Evolutionary conservation across 1,140 invertebrate genomes (phyloP).

Genomic region (Wiebesia pumilae): DNA sequence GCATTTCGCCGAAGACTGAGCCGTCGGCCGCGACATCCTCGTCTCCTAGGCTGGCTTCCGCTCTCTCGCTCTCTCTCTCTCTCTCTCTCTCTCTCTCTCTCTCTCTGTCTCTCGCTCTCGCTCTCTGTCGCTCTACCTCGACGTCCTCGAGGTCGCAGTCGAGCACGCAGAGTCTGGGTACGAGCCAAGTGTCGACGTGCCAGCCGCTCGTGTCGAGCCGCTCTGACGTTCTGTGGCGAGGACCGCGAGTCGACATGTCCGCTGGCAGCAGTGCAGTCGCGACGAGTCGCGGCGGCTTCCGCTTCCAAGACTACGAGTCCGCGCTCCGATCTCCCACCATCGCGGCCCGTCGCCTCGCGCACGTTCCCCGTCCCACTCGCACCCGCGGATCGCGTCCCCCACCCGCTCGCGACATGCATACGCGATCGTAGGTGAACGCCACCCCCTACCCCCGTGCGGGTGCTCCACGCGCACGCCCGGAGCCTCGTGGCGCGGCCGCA

Average conservation of each 20-base stretch:
- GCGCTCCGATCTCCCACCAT: conserved; percentile 35
- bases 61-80: background rate
- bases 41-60: background rate
- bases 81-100: background rate
- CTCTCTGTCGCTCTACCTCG: background rate
- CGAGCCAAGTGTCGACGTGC: background rate
- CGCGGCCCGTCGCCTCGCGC: background rate
- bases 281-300: conserved; percentile 36
- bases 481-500: background rate
- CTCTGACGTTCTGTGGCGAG: conserved; percentile 47
- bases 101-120: background rate
- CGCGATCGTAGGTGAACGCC: background rate
- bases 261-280: background rate
- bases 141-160: background rate
- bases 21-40: conserved; percentile 12
- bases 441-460: background rate
- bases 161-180: background rate
- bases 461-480: background rate
- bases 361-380: conserved; percentile 17
- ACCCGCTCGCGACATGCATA: background rate
- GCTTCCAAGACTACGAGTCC: conserved; percentile 12
- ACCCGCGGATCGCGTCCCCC: conserved; percentile 12
- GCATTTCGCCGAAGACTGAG: conserved; percentile 9
- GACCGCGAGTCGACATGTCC: conserved; percentile 10
- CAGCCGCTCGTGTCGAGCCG: conserved; percentile 40